Evolutionary conservation across 2,113 vertebrate genomes (phyloP), one percentile per base, ranked within the genome.

Genomic region (Leptobrachium leishanense): DNA sequence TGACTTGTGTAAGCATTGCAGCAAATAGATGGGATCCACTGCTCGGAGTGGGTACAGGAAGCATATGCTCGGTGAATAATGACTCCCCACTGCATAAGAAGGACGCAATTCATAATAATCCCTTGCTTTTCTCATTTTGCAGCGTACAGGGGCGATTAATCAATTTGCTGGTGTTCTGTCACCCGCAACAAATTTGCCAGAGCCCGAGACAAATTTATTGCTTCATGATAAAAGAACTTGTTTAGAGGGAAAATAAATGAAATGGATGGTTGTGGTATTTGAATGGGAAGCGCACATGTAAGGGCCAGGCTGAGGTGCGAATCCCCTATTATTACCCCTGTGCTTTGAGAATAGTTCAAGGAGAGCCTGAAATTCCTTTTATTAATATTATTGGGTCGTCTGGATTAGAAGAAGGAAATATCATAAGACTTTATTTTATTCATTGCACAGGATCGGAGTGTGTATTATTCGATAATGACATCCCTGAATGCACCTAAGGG

Each of bases 61-160:
- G 85, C 91, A 91, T 89, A 87, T 91, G 89, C 90, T 88, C 92
- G 90, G 89, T 94, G 93, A 94, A 92, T 94, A 94, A 94, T 94
- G 93, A 93, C 92, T 92, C 92, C 89, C 92, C 87, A 91, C 92
- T 88, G 89, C 89, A 90, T 94, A 90, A 91, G 92, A 94, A 89
- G 92, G 92, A 94, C 92, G 93, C 93, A 92, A 94, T 94, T 94
- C 92, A 94, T 94, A 94, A 94, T 94, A 94, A 94, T 94, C 93
- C 92, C 92, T 93, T 93, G 92, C 92, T 94, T 94, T 94, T 94
- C 92, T 94, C 92, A 94, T 94, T 94, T 94, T 93, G 92, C 90
- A 79, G 87, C 62, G 88, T 92, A 94, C 88, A 91, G 91, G 92
- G 88, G 92, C 89, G 92, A 94, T 94, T 94, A 94, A 94, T 94